Conservation (phyloP, 2,888 invertebrate genomes). For the Tetranychus truncatus region DNA sequence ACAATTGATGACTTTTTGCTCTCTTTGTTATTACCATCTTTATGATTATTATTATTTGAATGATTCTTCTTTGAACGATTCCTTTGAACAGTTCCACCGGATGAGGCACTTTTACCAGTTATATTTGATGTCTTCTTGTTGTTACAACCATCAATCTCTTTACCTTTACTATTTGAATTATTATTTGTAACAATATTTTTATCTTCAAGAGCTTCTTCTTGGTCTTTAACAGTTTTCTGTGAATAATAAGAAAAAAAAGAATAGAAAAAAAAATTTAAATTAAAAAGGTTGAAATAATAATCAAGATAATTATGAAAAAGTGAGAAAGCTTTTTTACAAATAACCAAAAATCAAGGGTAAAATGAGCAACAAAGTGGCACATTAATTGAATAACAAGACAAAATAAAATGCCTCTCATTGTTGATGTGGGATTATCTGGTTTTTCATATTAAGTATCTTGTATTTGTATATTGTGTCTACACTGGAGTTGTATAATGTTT, state of each 20-base stretch:
- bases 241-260: neutral
- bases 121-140: neutral
- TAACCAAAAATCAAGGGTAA: no score
- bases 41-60: neutral
- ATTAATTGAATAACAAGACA: no score
- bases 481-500: neutral
- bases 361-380: no score
- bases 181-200: neutral
- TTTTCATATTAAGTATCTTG: neutral
- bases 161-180: neutral
- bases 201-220: neutral
- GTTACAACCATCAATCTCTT: neutral
- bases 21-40: neutral
- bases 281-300: neutral
- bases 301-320: neutral
- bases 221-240: neutral
- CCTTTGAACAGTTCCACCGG: neutral
- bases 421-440: neutral
- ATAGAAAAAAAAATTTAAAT: neutral
- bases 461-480: neutral
- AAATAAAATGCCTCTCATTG: neutral
- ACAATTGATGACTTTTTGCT: neutral
- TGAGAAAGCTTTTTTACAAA: neutral
- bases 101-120: conserved; percentile 1
- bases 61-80: neutral